These are phyloP conservation scores for Alcis repandata DNA, from an alignment of 2,888 invertebrate species.

Conservation along the genomic window DNA sequence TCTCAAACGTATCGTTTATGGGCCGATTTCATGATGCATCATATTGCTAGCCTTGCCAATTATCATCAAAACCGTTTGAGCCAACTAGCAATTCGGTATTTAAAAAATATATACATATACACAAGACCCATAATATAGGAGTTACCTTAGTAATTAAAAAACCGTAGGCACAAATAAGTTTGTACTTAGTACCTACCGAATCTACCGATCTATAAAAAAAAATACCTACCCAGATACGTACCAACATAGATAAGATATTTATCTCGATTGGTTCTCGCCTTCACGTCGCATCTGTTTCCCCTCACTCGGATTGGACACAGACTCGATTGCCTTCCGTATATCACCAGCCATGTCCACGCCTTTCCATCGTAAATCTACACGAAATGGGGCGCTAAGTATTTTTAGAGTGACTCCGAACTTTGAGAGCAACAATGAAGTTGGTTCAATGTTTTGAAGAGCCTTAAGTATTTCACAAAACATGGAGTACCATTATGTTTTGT, in stretches of 20 bases:
- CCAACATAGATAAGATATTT: not conserved
- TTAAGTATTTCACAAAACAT: no score
- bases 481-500: no score
- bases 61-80: no score
- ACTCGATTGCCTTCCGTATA: conserved; percentile 42
- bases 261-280: conserved; percentile 9
- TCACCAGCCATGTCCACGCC: conserved; percentile 44
- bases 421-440: conserved; percentile 10
- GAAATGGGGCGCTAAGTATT: conserved; percentile 27
- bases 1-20: no score
- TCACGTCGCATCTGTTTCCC: conserved; percentile 26
- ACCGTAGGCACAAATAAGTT: no score
- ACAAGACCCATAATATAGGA: no score
- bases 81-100: no score
- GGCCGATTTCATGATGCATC: no score
- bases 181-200: no score
- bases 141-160: no score
- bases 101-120: no score
- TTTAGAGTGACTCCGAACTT: conserved; percentile 31
- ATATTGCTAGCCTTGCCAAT: no score
- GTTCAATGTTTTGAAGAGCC: not conserved
- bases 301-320: conserved; percentile 15
- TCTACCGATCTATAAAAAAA: not conserved
- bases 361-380: conserved; percentile 43
- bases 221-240: not conserved